Base-by-base conservation (phyloP, 2,797 vertebrate species). In the Babyrousa celebensis region DNA sequence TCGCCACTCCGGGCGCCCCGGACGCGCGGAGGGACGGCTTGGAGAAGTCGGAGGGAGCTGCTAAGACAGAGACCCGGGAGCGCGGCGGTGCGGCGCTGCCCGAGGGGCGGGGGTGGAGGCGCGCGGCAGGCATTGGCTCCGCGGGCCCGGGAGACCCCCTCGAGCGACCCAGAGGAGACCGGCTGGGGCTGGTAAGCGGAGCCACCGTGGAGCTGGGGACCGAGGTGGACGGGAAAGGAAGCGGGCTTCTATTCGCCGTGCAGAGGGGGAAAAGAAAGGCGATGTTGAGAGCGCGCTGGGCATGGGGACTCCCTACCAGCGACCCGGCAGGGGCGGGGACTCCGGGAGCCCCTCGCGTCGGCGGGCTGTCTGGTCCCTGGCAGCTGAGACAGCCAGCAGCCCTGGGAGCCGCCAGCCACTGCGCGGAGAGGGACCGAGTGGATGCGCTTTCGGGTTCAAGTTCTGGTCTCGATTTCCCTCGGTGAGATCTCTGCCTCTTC, bases 41-140 rank as follows among this genome's bases (percentile, higher is more conserved):
- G 27, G 79, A 29, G 14, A 96, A 96, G 91, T 96, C 91, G 29
- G 65, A 74, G 58, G 70, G 85, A 94, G 88, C 95, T 54, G 56
- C 23, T n/a, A 89, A 85, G 32, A 79, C 43, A 29, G 14, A 74
- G 91, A 87, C 48, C 78, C 18, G 21, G 79, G 78, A 56, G 89
- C 48, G 18, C 48, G 14, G 86, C 1, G 40, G 36, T 80, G 70
- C 93, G 17, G 27, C 62, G 48, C 70, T 75, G 36, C 79, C 40
- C 20, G 8, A 48, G 43, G n/a, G 63, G 27, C 16, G 27, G 43
- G 43, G 43, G 21, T 4, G 89, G 36, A 11, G 25, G 60, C 18
- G 65, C 29, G 2, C 36, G 3, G 65, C n/a, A 11, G 12, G 67
- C 48, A 5, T 20, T 1, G 36, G n/a, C 60, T 88, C 70, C 27